Conservation (phyloP, 1,140 invertebrate species). For the Heliconius himera region DNA sequence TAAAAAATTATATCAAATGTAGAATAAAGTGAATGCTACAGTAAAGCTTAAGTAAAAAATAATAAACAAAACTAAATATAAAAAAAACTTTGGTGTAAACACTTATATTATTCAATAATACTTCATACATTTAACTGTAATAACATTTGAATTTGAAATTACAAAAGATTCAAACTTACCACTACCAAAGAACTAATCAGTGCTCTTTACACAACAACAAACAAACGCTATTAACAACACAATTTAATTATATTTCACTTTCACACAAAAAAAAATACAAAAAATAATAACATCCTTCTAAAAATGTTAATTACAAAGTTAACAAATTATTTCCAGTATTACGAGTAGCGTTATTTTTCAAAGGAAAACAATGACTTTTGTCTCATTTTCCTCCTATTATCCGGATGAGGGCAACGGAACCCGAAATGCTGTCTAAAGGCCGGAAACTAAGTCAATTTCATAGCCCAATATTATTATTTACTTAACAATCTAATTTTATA, state of each 20-base stretch:
- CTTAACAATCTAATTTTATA: background rate
- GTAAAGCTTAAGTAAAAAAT: no score
- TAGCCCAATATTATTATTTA: background rate
- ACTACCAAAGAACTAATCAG: no score
- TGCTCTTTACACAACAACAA: no score
- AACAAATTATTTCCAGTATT: background rate
- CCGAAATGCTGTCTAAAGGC: background rate
- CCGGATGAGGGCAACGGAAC: conserved; percentile 19
- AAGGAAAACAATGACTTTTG: conserved; percentile 22
- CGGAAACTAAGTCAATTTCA: conserved; percentile 1
- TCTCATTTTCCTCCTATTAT: conserved; percentile 25
- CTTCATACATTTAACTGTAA: no score
- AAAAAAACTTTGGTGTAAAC: no score
- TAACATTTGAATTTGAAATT: no score
- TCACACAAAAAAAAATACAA: background rate
- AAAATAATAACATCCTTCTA: background rate
- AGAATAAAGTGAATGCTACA: no score
- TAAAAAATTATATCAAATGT: no score
- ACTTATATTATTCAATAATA: no score
- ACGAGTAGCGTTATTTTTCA: conserved; percentile 12
- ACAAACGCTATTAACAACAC: no score
- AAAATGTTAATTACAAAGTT: conserved; percentile 10
- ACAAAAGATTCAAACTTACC: no score
- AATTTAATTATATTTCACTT: background rate
- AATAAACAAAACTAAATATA: no score